A percentile compares a stretch with the other conserved stretches of the same genome.
Conservation (phyloP, 2,113 vertebrate species). For the Cebidichthys violaceus region DNA sequence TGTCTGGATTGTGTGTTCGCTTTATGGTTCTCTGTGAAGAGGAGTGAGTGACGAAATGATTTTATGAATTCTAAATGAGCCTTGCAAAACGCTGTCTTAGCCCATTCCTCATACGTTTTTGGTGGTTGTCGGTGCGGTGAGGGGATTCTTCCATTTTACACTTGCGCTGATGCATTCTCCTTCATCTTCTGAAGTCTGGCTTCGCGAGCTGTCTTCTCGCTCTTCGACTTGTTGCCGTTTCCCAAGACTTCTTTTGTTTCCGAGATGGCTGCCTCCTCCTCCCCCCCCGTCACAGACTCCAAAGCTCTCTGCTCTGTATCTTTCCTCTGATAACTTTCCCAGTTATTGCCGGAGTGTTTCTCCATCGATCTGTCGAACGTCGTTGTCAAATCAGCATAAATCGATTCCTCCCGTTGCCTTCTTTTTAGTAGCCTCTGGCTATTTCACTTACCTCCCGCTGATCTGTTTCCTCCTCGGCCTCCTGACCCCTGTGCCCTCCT, state of each 20-base stretch:
- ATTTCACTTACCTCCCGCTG: slow-evolving; percentile 11
- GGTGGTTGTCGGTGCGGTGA: slow-evolving; percentile 35
- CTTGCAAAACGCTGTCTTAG: slow-evolving; percentile 37
- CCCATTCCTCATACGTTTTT: slow-evolving; percentile 19
- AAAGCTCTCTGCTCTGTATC: slow-evolving; percentile 12
- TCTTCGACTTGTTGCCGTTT: slow-evolving; percentile 42
- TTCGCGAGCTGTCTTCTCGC: slow-evolving; percentile 29
- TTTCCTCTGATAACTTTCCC: slow-evolving; percentile 44
- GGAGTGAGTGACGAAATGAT: slow-evolving; percentile 6
- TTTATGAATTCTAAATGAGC: slow-evolving; percentile 58
- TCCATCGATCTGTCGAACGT: slow-evolving; percentile 8
- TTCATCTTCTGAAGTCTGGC: slow-evolving; percentile 45
- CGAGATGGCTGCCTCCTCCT: slow-evolving; percentile 6
- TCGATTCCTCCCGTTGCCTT: neutral
- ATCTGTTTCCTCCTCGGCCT: slow-evolving; percentile 20
- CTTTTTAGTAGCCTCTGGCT: slow-evolving; percentile 34
- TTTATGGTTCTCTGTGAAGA: slow-evolving; percentile 16
- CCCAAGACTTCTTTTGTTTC: slow-evolving; percentile 30
- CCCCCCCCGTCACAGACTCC: neutral
- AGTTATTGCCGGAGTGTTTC: slow-evolving; percentile 13
- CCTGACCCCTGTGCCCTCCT: slow-evolving; percentile 23
- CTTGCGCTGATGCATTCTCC: slow-evolving; percentile 34
- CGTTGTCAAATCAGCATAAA: slow-evolving; percentile 41
- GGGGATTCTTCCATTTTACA: slow-evolving; percentile 26
- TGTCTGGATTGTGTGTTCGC: slow-evolving; percentile 3